These are phyloP conservation scores for Rambutsinella grinnellia DNA, from an alignment of 2,888 invertebrate genomes.

Conservation along the genomic window DNA sequence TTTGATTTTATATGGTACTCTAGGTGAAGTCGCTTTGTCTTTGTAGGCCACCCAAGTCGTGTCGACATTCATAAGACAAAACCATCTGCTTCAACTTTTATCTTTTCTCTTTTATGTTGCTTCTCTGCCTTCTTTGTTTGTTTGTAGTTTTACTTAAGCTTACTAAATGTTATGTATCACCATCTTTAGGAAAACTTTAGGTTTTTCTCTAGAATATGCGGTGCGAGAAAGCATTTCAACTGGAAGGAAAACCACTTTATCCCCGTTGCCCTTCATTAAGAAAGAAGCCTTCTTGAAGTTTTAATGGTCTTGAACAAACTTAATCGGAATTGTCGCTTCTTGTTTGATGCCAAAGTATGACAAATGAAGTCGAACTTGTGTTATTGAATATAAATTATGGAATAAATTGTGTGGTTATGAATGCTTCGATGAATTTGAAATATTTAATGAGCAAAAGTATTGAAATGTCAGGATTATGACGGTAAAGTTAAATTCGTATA, in stretches of 20 bases:
- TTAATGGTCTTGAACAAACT: neutral
- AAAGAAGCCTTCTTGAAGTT: neutral
- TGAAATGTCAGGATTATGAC: no score
- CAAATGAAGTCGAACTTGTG: no score
- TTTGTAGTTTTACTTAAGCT: neutral
- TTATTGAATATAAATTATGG: no score
- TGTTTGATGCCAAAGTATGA: no score
- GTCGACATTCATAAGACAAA: no score
- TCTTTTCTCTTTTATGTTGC: neutral
- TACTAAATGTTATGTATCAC: neutral
- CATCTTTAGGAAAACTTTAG: neutral
- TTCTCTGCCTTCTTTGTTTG: neutral
- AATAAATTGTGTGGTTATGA: no score
- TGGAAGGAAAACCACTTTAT: neutral
- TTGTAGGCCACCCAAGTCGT: neutral
- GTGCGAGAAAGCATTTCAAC: neutral
- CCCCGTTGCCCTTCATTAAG: neutral
- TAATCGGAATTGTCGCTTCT: no score
- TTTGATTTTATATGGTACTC: neutral
- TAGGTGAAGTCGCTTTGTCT: neutral
- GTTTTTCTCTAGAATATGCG: no score
- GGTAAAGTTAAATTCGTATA: no score
- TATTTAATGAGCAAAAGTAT: no score
- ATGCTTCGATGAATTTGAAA: no score
- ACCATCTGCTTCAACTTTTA: no score